These are phyloP conservation scores for Ophion obscuratus DNA, from an alignment of 2,888 invertebrate genomes.

Conservation along the genomic window DNA sequence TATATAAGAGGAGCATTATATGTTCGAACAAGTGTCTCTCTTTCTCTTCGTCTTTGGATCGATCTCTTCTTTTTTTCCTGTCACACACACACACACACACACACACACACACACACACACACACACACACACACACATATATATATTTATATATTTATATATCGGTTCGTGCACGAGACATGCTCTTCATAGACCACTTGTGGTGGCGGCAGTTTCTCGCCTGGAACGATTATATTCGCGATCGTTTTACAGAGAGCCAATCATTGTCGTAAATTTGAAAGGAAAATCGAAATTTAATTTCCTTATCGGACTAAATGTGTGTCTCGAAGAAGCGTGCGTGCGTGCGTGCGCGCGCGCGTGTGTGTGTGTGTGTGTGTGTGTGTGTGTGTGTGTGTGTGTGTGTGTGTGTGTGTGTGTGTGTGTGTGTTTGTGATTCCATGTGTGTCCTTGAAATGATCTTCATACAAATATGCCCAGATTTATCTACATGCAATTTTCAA, in stretches of 20 bases:
- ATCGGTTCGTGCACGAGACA: slow-evolving; percentile 52
- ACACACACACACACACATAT: too few relatives aligned
- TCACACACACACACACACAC: too few relatives aligned
- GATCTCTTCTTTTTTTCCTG: slow-evolving; percentile 33
- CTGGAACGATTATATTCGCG: neutral
- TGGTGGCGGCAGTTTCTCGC: slow-evolving; percentile 10
- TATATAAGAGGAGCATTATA: neutral
- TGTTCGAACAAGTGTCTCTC: slow-evolving; percentile 54
- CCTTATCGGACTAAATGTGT: neutral
- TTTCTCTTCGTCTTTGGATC: slow-evolving; percentile 42
- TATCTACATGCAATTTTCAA: too few relatives aligned
- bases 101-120: too few relatives aligned
- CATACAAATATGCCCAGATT: too few relatives aligned
- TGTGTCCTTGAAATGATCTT: too few relatives aligned
- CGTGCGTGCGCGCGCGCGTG: too few relatives aligned
- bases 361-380: too few relatives aligned
- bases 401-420: too few relatives aligned
- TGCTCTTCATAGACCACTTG: slow-evolving; percentile 25
- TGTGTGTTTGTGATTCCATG: too few relatives aligned
- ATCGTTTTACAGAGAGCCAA: neutral
- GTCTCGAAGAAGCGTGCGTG: too few relatives aligned
- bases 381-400: too few relatives aligned
- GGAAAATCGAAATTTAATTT: slow-evolving; percentile 7
- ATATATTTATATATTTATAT: neutral
- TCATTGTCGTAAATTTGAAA: slow-evolving; percentile 7